These are phyloP conservation scores for Nerophis lumbriciformis DNA, from an alignment of 2,113 vertebrate genomes.

Conservation along the genomic window DNA sequence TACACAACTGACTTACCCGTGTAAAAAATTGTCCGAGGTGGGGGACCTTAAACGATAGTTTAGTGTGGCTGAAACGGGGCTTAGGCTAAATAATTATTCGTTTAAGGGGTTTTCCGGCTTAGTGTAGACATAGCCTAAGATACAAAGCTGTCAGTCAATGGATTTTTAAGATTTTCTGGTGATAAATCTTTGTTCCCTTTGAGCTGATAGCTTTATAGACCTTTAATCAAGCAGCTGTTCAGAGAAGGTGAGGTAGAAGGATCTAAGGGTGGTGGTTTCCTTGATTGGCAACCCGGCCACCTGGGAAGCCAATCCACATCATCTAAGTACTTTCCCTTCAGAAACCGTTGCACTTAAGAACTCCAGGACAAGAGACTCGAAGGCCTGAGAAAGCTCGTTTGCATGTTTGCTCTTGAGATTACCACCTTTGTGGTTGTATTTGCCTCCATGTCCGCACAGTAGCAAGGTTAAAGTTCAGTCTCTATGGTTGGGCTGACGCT, in stretches of 20 bases:
- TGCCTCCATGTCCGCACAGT: background rate
- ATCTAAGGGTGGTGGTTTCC: background rate
- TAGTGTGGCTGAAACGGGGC: too few relatives aligned
- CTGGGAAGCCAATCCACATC: slow-evolving; percentile 15
- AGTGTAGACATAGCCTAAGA: too few relatives aligned
- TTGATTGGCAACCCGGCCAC: slow-evolving; percentile 36
- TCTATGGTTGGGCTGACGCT: slow-evolving; percentile 49
- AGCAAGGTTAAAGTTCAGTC: slow-evolving; percentile 39
- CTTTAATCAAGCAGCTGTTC: slow-evolving; percentile 27
- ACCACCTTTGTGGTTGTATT: slow-evolving; percentile 29
- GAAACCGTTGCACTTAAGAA: background rate
- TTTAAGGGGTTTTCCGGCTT: too few relatives aligned
- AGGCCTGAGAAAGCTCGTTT: slow-evolving; percentile 15
- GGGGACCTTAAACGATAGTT: too few relatives aligned
- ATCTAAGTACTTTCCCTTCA: background rate
- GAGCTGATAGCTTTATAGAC: slow-evolving; percentile 49
- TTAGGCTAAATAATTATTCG: too few relatives aligned
- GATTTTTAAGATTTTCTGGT: slow-evolving; percentile 26
- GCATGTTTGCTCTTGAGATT: slow-evolving; percentile 41
- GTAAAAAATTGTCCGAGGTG: too few relatives aligned
- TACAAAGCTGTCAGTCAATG: slow-evolving; percentile 23
- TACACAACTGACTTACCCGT: too few relatives aligned
- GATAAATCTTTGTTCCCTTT: slow-evolving; percentile 48
- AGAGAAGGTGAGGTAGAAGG: slow-evolving; percentile 11
- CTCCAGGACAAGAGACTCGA: slow-evolving; percentile 9